These are phyloP conservation scores for Helicoverpa armigera DNA, from an alignment of 1,140 invertebrate genomes.

Conservation along the genomic window DNA sequence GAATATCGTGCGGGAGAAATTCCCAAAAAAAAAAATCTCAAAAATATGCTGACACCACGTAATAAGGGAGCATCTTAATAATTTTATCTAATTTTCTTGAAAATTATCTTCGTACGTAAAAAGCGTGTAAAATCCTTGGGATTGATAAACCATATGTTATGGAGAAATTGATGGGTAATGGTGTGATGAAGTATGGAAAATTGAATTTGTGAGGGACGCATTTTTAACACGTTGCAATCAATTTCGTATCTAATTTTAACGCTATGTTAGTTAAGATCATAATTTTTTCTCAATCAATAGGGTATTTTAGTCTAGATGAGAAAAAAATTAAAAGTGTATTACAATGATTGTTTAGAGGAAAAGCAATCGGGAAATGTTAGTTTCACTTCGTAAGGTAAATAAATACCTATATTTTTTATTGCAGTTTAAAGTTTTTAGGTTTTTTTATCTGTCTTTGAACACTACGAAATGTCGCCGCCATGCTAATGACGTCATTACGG, in stretches of 20 bases:
- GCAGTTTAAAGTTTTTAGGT: too few species aligned
- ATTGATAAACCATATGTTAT: slow-evolving; percentile 42
- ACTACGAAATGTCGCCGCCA: too few species aligned
- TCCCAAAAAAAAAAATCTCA: not conserved
- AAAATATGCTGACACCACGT: slow-evolving; percentile 24
- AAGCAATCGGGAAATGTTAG: too few species aligned
- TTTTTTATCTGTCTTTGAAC: too few species aligned
- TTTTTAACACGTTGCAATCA: not conserved
- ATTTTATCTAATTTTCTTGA: slow-evolving; percentile 32
- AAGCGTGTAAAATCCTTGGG: slow-evolving; percentile 28
- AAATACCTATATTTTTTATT: too few species aligned
- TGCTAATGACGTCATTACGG: too few species aligned
- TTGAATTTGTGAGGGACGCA: slow-evolving; percentile 8
- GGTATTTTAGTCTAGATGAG: too few species aligned
- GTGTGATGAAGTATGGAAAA: slow-evolving; percentile 36
- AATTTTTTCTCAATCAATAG: too few species aligned
- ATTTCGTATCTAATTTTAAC: slow-evolving; percentile 31
- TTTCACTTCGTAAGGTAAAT: too few species aligned
- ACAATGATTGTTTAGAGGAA: too few species aligned
- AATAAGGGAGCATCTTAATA: slow-evolving; percentile 11
- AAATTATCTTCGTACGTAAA: slow-evolving; percentile 11
- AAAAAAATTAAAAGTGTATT: too few species aligned
- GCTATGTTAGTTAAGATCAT: not conserved
- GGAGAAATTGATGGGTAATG: slow-evolving; percentile 22
- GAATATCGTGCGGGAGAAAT: slow-evolving; percentile 46